A percentile compares a stretch with the other conserved stretches of the same genome.
Evolutionary conservation across 2,113 vertebrate genomes (phyloP).

Genomic region (Crotalus tigris): DNA sequence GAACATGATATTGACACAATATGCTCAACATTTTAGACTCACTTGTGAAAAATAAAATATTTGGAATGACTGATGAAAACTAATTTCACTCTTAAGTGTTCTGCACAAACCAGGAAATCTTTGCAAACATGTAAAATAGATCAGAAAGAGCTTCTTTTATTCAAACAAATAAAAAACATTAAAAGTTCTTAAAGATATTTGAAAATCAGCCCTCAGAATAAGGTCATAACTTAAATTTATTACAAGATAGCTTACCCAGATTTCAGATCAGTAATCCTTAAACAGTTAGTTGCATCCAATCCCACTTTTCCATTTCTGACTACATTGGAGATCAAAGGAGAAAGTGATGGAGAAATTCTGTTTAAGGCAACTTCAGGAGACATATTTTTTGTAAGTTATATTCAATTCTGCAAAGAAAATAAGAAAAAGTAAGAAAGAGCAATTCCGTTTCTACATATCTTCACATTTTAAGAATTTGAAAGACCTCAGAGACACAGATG

Average conservation of each 20-base stretch:
- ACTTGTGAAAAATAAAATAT: background rate
- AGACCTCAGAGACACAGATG: background rate
- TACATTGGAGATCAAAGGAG: slow-evolving; percentile 89
- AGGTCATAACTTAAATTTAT: slow-evolving; percentile 12
- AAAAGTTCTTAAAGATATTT: background rate
- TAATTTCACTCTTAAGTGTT: background rate
- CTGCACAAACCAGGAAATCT: background rate
- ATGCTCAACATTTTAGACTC: background rate
- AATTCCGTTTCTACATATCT: background rate
- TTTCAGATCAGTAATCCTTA: slow-evolving; percentile 96
- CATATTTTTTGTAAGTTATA: slow-evolving; percentile 75
- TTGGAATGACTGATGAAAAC: background rate
- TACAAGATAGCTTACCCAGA: slow-evolving; percentile 80
- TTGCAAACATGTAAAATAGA: background rate
- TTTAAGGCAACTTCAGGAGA: slow-evolving; percentile 94
- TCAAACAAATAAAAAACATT: slow-evolving; percentile 11
- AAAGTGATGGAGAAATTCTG: slow-evolving; percentile 88
- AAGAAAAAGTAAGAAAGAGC: background rate
- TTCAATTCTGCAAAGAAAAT: slow-evolving; percentile 51
- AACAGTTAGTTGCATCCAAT: slow-evolving; percentile 91
- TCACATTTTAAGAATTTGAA: background rate
- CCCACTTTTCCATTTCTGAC: slow-evolving; percentile 94
- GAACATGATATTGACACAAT: background rate
- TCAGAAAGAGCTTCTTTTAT: background rate
- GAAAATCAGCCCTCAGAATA: background rate